Evolutionary conservation across 2,888 invertebrate species (phyloP).

Genomic region (Xestia c-nigrum): DNA sequence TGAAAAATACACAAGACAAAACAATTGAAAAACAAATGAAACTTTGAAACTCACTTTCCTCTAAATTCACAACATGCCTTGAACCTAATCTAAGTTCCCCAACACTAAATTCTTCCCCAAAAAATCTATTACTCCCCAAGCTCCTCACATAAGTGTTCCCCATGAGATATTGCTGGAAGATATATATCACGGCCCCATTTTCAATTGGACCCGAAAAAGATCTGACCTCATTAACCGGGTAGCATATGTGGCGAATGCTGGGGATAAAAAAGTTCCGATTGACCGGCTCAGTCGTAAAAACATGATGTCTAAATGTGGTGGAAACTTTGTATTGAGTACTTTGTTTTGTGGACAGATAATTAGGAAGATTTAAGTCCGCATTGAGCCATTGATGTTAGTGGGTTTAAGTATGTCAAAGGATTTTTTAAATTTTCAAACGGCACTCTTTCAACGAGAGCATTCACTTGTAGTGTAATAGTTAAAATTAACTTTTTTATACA

Average conservation of each 20-base stretch:
- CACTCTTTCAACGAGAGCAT: background rate
- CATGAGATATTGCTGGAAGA: slow-evolving; percentile 60
- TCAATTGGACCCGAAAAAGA: slow-evolving; percentile 63
- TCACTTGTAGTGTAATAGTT: too few species aligned
- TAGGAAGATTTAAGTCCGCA: background rate
- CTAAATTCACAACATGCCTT: background rate
- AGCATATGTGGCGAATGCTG: slow-evolving; percentile 58
- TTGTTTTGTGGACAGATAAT: slow-evolving; percentile 14
- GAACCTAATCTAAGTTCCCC: slow-evolving; percentile 19
- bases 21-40: too few species aligned
- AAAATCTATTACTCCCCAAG: slow-evolving; percentile 40
- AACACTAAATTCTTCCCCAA: slow-evolving; percentile 17
- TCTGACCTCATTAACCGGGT: slow-evolving; percentile 65
- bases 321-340: slow-evolving; percentile 10
- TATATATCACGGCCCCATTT: slow-evolving; percentile 64
- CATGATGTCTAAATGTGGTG: slow-evolving; percentile 62
- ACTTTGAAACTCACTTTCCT: background rate
- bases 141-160: slow-evolving; percentile 33
- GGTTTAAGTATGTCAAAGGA: background rate
- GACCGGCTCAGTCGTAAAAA: slow-evolving; percentile 58
- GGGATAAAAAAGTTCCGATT: slow-evolving; percentile 62
- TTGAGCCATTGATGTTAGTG: background rate
- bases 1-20: too few species aligned
- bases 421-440: background rate
- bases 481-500: too few species aligned